Base-by-base conservation (phyloP, 1,140 invertebrate genomes). In the Leptonema lineaticorne region DNA sequence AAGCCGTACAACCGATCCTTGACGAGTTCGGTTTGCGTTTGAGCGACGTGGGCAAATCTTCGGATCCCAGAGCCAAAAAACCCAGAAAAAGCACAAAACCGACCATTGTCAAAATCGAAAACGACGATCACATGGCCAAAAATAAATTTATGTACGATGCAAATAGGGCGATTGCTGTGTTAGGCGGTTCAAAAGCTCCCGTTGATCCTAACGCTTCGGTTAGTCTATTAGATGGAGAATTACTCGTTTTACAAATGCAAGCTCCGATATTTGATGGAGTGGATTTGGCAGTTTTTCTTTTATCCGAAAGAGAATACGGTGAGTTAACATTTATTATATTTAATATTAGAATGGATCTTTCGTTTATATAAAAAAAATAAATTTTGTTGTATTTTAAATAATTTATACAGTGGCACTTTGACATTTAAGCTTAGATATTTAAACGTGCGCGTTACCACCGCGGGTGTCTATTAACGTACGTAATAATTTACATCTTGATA, bases 121-220 rank as follows among this genome's bases (percentile, higher is more conserved):
- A 30, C 3, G 45, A 14, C 16, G 46, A 79, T 27, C 70, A 78
- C 20, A 76, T 75, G 1, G 72, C 75, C 37, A 78, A 78, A 30
- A 77, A 78, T 2, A n/a, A n/a, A n/a, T n/a, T n/a, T n/a, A 75
- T 78, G 70, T 73, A 77, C 11, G 80, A 85, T 11, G 82, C 76
- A 56, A 77, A 76, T 74, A 77, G 79, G 76, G 86, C 84, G 41
- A 83, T 78, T 5, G 84, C 83, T 8, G 75, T 86, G 28, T 76
- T 89, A 24, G 86, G 86, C 20, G 87, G 86, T 6, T 88, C 87
- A 1, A 84, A 85, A 74, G 86, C 87, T 46, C 84, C 85, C 45
- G 83, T 87, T 18, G 85, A 87, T 71, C 83, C 83, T 0, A 80
- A 84, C 24, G 84, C 86, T 3, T 82, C 84, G 29, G 85, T 86